phyloP scores from a whole-genome alignment of 2,113 vertebrate genomes.

The Percina caprodes region DNA sequence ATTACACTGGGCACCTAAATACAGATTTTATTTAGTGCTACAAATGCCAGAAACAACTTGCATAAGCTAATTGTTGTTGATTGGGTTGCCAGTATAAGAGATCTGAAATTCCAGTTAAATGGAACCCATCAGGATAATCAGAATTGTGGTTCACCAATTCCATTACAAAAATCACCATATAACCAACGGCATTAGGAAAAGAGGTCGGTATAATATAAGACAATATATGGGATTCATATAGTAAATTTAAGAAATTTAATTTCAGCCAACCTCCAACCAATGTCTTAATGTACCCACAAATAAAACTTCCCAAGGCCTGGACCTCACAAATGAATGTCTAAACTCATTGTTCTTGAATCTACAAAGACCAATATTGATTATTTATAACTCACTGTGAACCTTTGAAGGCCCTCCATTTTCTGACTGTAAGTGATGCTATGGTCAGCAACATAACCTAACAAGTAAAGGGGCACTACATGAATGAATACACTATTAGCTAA shows the following conservation, averaged over 20 bases:
- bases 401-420: neutral
- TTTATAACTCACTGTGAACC: slow-evolving; percentile 4
- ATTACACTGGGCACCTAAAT: neutral
- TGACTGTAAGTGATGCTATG: neutral
- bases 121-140: slow-evolving; percentile 45
- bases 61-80: slow-evolving; percentile 20
- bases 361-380: neutral
- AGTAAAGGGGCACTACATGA: neutral
- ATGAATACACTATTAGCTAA: no score
- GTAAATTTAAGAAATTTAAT: slow-evolving; percentile 7
- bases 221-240: neutral
- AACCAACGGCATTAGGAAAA: slow-evolving; percentile 38
- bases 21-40: slow-evolving; percentile 1
- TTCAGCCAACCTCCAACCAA: slow-evolving; percentile 14
- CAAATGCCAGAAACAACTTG: slow-evolving; percentile 11
- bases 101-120: slow-evolving; percentile 23
- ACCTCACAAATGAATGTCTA: slow-evolving; percentile 9
- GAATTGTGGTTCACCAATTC: slow-evolving; percentile 12
- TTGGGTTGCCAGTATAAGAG: neutral
- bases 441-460: no score
- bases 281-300: slow-evolving; percentile 1
- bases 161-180: slow-evolving; percentile 39
- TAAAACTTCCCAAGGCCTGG: neutral
- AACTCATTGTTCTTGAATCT: neutral
- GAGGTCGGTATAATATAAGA: neutral